Base-by-base conservation (phyloP, 2,113 vertebrate species). In the Peromyscus californicus region DNA sequence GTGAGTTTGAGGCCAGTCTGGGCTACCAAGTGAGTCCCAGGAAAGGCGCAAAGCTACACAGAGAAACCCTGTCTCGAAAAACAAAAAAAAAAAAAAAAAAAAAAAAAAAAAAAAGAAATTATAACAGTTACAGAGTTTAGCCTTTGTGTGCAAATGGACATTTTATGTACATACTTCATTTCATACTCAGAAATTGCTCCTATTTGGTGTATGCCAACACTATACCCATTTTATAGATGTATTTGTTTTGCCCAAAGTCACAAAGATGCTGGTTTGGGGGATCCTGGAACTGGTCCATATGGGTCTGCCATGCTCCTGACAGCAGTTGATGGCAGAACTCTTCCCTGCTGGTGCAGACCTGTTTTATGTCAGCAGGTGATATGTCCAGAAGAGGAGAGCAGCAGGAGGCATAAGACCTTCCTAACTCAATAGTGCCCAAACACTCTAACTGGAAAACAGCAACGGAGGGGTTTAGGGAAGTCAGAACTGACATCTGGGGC, bases 401-500 rank as follows among this genome's bases (percentile, higher is more conserved):
- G 39, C 75, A 12, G 76, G 22, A 75, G 70, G 36, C 70, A 39
- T 36, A 89, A 92, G 54, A 76, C 79, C 48, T 89, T 67, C 85
- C 67, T 80, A 93, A 9, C n/a, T 95, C 57, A 67, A 54, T 33
- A 39, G 8, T 57, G 39, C 67, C 87, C 80, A 65, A 90, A 39
- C 13, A 29, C 89, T 36, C 4, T 57, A 36, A 88, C 39, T 90
- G 42, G 21, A 12, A 42, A 90, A 87, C 0, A 76, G 57, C 45
- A 93, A 72, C 12, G 67, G 84, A 89, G 17, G 48, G 26, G 61
- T 94, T 85, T 65, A 42, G 82, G 89, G 79, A 92, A 97, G 83
- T 59, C 42, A 22, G 33, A 31, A 29, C 51, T 76, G 54, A 84
- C n/a, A n/a, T 45, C 83, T 15, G 59, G 80, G 76, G 42, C 63